A percentile compares a stretch with the other conserved stretches of the same genome.
phyloP scores from a whole-genome alignment of 2,113 vertebrate species.

The Sprattus sprattus region DNA sequence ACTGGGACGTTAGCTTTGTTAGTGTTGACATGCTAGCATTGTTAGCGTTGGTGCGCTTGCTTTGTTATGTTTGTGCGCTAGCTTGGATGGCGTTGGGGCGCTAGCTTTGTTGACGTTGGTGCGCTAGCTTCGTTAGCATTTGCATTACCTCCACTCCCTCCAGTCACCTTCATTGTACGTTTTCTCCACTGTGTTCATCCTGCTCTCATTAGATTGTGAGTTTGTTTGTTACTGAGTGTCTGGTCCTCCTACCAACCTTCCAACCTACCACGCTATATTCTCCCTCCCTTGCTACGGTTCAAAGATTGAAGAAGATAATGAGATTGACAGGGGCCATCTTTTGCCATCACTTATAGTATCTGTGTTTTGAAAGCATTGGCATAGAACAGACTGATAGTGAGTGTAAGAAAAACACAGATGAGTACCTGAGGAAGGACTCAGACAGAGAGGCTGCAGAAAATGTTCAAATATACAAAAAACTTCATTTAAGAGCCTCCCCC shows the following conservation, averaged over 20 bases:
- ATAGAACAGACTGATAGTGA: not conserved
- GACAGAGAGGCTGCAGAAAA: conserved; percentile 17
- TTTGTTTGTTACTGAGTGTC: not conserved
- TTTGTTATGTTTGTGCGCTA: too few species aligned
- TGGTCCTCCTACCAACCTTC: not conserved
- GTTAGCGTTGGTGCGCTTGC: too few species aligned
- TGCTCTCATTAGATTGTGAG: not conserved
- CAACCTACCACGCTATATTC: not conserved
- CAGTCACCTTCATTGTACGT: not conserved
- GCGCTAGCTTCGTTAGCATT: not conserved
- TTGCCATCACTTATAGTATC: too few species aligned
- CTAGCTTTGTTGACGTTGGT: too few species aligned
- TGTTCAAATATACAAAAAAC: not conserved
- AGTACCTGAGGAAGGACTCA: not conserved
- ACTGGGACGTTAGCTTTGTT: too few species aligned
- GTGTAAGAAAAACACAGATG: not conserved
- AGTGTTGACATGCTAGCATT: too few species aligned
- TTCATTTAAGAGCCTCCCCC: not conserved
- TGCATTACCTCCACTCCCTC: not conserved
- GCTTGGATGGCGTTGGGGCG: too few species aligned
- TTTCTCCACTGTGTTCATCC: too few species aligned
- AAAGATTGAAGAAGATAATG: not conserved
- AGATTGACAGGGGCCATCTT: not conserved
- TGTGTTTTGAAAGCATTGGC: too few species aligned
- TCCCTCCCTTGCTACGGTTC: not conserved